Evolutionary conservation across 2,888 invertebrate species (phyloP).

Genomic region (Chrysodeixis includens): DNA sequence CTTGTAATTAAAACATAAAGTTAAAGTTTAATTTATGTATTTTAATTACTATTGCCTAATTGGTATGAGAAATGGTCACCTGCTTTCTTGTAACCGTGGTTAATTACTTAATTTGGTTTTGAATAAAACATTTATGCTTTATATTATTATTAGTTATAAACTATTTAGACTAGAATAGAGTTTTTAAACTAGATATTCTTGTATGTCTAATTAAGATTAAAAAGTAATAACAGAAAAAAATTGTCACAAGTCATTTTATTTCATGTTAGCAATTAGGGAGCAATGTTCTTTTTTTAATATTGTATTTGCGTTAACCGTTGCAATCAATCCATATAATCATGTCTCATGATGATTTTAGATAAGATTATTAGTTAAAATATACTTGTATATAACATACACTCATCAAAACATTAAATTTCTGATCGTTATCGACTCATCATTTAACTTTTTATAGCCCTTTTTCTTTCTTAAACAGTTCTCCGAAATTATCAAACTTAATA

Average conservation of each 20-base stretch:
- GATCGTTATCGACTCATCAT: constrained; percentile 11
- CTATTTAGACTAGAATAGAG: too few species aligned
- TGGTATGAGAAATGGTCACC: background rate
- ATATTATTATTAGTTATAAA: too few species aligned
- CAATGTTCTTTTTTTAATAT: too few species aligned
- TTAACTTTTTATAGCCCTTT: constrained; percentile 2
- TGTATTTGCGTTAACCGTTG: too few species aligned
- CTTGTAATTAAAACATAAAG: constrained; percentile 40
- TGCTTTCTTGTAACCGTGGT: background rate
- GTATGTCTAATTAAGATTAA: background rate
- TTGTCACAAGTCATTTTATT: too few species aligned
- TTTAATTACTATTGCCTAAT: constrained; percentile 5
- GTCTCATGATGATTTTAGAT: too few species aligned
- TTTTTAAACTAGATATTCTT: too few species aligned
- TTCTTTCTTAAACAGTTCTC: background rate
- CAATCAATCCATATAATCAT: too few species aligned
- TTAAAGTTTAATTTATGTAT: constrained; percentile 21
- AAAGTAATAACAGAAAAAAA: too few species aligned
- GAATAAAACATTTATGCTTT: background rate
- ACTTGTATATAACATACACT: too few species aligned
- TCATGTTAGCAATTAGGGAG: too few species aligned
- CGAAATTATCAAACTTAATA: background rate
- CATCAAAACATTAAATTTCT: constrained; percentile 1
- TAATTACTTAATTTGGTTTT: background rate
- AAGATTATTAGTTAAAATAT: too few species aligned